Percentiles rank a stretch among this genome's conserved stretches.
Evolutionary conservation across 2,797 vertebrate genomes (phyloP).

Genomic region (Menidia menidia): DNA sequence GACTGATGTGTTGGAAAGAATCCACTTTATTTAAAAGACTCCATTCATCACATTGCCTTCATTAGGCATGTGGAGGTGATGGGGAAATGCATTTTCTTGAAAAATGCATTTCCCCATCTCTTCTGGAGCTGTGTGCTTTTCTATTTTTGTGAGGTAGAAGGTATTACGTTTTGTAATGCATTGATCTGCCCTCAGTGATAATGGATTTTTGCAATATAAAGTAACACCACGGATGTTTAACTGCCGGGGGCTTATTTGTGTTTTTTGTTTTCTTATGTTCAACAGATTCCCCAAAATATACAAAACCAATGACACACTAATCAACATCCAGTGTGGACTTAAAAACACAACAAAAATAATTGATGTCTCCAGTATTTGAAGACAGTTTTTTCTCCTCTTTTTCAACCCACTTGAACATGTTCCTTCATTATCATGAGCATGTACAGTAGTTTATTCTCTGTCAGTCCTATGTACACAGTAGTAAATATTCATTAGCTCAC

Average conservation of each 20-base stretch:
- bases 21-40: conserved; percentile 18
- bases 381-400: neutral
- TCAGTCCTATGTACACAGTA: conserved; percentile 11
- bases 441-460: conserved; percentile 35
- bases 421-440: conserved; percentile 21
- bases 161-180: conserved; percentile 13
- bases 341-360: too few relatives aligned
- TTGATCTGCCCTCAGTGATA: conserved; percentile 6
- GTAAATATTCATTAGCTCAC: conserved; percentile 22
- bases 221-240: conserved; percentile 4
- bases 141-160: conserved; percentile 8
- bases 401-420: conserved; percentile 15
- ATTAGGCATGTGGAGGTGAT: conserved; percentile 22
- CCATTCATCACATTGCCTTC: conserved; percentile 18
- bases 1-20: conserved; percentile 23
- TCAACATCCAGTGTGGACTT: neutral
- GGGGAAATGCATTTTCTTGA: conserved; percentile 19
- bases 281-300: conserved; percentile 7
- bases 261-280: conserved; percentile 1
- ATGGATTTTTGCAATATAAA: conserved; percentile 22
- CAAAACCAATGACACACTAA: conserved; percentile 1
- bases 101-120: neutral
- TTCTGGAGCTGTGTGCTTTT: conserved; percentile 15
- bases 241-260: conserved; percentile 13
- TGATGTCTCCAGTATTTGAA: too few relatives aligned